These are phyloP conservation scores for Acronicta psi DNA, from an alignment of 2,888 invertebrate species.

Conservation along the genomic window DNA sequence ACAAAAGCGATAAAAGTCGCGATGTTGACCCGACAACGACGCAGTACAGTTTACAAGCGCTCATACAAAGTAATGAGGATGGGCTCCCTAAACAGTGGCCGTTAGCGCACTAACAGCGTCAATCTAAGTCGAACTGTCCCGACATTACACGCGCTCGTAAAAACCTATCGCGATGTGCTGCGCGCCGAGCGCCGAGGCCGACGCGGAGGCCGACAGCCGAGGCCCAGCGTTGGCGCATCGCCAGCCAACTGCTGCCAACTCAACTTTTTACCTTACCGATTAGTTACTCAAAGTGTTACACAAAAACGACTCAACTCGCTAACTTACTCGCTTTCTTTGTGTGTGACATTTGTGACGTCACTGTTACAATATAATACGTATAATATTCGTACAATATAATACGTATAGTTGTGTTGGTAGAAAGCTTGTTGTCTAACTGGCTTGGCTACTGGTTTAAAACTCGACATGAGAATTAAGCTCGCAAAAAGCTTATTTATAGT, in stretches of 20 bases:
- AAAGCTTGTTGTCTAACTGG: conserved; percentile 14
- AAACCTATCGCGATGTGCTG: conserved; percentile 17
- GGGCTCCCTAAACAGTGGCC: conserved; percentile 24
- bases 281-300: conserved; percentile 62
- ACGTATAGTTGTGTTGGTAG: neutral
- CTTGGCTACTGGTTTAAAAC: conserved; percentile 12
- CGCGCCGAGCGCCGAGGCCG: conserved; percentile 6
- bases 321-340: conserved; percentile 50
- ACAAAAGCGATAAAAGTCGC: conserved; percentile 4
- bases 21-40: neutral
- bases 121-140: conserved; percentile 16
- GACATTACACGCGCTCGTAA: conserved; percentile 23
- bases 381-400: neutral
- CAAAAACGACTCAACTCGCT: conserved; percentile 55
- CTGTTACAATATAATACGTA: conserved; percentile 7
- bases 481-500: conserved; percentile 40
- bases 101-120: conserved; percentile 27
- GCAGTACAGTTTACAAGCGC: conserved; percentile 8
- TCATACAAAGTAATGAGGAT: conserved; percentile 31
- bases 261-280: conserved; percentile 60
- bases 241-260: conserved; percentile 49
- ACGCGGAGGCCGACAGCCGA: conserved; percentile 33
- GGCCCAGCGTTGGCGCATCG: conserved; percentile 30
- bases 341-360: conserved; percentile 33
- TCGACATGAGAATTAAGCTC: conserved; percentile 22